phyloP scores from a whole-genome alignment of 2,797 vertebrate genomes.

The Tarsius wallacei region DNA sequence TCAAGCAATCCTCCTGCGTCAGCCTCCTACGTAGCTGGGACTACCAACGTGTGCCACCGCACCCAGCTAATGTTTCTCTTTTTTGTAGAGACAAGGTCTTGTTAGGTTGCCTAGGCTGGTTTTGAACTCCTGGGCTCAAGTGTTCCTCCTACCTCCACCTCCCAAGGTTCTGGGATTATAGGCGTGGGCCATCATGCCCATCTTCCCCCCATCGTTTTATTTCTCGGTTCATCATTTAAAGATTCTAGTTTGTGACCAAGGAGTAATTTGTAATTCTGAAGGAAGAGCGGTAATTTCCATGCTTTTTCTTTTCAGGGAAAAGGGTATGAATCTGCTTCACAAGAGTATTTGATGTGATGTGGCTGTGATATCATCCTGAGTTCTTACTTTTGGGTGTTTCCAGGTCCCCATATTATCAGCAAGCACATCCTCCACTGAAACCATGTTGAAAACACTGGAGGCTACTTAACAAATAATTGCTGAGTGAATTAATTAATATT shows the following conservation, averaged over 20 bases:
- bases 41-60: too few relatives aligned
- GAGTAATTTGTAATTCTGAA: constrained; percentile 70
- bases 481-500: neutral
- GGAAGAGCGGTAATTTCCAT: constrained; percentile 70
- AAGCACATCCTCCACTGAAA: neutral
- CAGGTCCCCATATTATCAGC: neutral
- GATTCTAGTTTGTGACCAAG: neutral
- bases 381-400: neutral
- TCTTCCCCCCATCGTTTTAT: neutral
- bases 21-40: too few relatives aligned
- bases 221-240: neutral
- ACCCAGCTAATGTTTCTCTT: too few relatives aligned
- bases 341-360: neutral
- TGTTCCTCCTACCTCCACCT: too few relatives aligned
- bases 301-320: constrained; percentile 56
- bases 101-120: too few relatives aligned
- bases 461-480: neutral
- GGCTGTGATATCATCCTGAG: too few relatives aligned
- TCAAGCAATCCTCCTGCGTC: too few relatives aligned
- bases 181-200: fast-evolving
- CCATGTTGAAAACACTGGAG: neutral
- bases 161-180: too few relatives aligned
- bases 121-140: too few relatives aligned
- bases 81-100: too few relatives aligned
- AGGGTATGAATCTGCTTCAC: neutral